phyloP scores from a whole-genome alignment of 2,113 vertebrate species.

The Lepisosteus oculatus region DNA sequence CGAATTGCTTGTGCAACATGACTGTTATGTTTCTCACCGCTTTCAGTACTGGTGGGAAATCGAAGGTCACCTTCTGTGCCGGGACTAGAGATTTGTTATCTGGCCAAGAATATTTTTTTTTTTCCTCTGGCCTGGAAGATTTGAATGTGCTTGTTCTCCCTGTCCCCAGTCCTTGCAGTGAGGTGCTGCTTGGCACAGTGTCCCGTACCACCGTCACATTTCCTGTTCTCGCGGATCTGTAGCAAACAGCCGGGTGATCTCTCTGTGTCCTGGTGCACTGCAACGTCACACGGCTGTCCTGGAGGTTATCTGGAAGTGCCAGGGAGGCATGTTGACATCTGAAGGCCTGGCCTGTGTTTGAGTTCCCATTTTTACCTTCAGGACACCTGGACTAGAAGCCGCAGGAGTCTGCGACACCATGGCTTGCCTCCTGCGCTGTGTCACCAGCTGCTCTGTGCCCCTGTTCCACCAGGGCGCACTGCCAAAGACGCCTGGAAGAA shows the following conservation, averaged over 20 bases:
- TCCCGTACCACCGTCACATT: slow-evolving; percentile 46
- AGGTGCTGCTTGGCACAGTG: slow-evolving; percentile 49
- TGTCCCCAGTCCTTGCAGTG: slow-evolving; percentile 19
- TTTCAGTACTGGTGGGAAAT: not conserved
- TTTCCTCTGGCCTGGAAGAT: slow-evolving; percentile 12
- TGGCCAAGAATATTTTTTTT: not conserved
- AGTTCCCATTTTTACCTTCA: slow-evolving; percentile 33
- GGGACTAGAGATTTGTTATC: not conserved
- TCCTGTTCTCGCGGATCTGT: slow-evolving; percentile 58
- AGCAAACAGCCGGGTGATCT: slow-evolving; percentile 32
- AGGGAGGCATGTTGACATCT: slow-evolving; percentile 28
- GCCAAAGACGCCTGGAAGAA: slow-evolving; percentile 44
- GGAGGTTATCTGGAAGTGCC: slow-evolving; percentile 37
- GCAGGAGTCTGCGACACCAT: slow-evolving; percentile 43
- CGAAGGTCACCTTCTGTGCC: not conserved
- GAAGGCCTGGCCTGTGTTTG: slow-evolving; percentile 25
- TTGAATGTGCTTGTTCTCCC: slow-evolving; percentile 5
- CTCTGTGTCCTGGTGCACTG: slow-evolving; percentile 37
- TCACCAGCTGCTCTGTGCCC: slow-evolving; percentile 50
- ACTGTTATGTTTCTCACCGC: not conserved
- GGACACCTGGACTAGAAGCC: slow-evolving; percentile 38
- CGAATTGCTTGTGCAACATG: not conserved
- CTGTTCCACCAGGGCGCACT: slow-evolving; percentile 44
- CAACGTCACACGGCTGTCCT: slow-evolving; percentile 51
- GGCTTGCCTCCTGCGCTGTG: slow-evolving; percentile 60